Base-by-base conservation (phyloP, 1,140 invertebrate genomes). In the Lucilia sericata region DNA sequence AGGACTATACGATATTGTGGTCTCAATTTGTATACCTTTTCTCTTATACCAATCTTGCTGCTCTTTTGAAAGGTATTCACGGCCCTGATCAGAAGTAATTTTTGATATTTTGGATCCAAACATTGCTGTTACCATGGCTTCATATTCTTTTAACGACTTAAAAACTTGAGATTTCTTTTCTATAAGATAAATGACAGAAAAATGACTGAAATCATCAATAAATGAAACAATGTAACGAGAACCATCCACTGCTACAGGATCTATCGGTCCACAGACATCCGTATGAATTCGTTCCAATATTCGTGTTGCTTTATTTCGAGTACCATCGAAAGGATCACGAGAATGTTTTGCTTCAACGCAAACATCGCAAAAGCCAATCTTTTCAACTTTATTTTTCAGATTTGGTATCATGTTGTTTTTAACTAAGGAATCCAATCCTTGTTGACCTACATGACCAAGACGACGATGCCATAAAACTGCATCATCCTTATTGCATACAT, bases 211-310 rank as follows among this genome's bases (percentile, higher is more conserved):
- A 86, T 92, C 88, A 86, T 92, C 91, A 70, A 88, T 88, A 65
- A 91, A 90, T 25, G 88, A 88, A 21, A 91, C 84, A 86, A 91
- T 90, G 85, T 91, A 92, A 36, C 85, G 88, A 34, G 86, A 80
- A 36, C 87, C 86, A 78, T 91, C 86, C 47, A 65, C 83, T 9
- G 88, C 87, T 34, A 65, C 19, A 82, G 87, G 88, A 75, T 84
- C 86, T 34, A 91, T 89, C 34, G 88, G 89, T 70, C 88, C 89
- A 87, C 88, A 91, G 0, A 91, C 87, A 86, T 91, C 90, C 51
- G 85, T 87, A 82, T 90, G 88, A 76, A 91, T 86, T 78, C 90
- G 74, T 84, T 91, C 86, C 82, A 88, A 82, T 76, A 47, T 10
- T 30, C 83, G 34, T 19, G 49, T 85, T 75, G 70, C 14, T 82